A percentile compares a stretch with the other conserved stretches of the same genome.
Evolutionary conservation across 1,140 invertebrate species (phyloP).

Genomic region (Penaeus japonicus): DNA sequence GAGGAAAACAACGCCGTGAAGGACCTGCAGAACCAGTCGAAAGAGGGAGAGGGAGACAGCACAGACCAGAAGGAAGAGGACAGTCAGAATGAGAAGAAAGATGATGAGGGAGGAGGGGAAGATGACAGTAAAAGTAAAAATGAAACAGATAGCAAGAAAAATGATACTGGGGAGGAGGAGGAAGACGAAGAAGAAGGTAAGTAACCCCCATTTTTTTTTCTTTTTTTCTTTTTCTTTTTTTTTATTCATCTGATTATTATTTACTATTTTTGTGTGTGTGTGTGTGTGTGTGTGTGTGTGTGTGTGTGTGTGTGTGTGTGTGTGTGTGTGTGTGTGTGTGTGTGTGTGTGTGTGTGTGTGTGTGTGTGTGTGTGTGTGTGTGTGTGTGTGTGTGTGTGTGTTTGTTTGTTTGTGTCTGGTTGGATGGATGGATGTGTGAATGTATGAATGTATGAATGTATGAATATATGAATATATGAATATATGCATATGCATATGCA

Average conservation of each 20-base stretch:
- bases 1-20: background rate
- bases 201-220: background rate
- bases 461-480: too few relatives aligned
- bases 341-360: too few relatives aligned
- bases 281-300: too few relatives aligned
- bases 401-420: too few relatives aligned
- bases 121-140: conserved; percentile 3
- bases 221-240: background rate
- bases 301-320: too few relatives aligned
- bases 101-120: conserved; percentile 37
- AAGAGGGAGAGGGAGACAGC: background rate
- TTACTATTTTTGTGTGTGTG: background rate
- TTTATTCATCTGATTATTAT: background rate
- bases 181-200: background rate
- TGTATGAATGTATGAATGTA: too few relatives aligned
- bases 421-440: too few relatives aligned
- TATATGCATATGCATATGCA: too few relatives aligned
- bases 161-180: background rate
- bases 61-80: conserved; percentile 4
- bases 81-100: conserved; percentile 27
- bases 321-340: too few relatives aligned
- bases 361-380: too few relatives aligned
- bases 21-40: background rate
- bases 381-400: too few relatives aligned
- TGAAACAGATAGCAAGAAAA: conserved; percentile 8